phyloP scores from a whole-genome alignment of 2,113 vertebrate genomes.

The Cyanistes caeruleus region DNA sequence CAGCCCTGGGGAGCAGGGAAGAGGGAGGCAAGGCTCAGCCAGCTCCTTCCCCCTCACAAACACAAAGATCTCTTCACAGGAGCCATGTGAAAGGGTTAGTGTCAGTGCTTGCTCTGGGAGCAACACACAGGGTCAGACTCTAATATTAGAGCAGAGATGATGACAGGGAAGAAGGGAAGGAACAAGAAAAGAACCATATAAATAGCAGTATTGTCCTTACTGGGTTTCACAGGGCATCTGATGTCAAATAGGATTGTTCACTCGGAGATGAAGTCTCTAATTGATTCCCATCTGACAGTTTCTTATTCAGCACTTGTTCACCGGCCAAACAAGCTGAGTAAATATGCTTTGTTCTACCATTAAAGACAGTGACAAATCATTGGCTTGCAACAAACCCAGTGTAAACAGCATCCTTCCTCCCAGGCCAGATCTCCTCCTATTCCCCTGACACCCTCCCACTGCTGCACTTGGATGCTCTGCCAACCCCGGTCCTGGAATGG shows the following conservation, averaged over 20 bases:
- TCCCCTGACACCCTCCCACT: not conserved
- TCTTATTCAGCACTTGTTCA: constrained; percentile 50
- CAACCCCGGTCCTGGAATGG: rapidly evolving
- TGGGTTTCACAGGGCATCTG: not conserved
- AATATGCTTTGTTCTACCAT: constrained; percentile 30
- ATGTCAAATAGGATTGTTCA: not conserved
- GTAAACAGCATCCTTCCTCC: constrained; percentile 1
- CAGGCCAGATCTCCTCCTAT: not conserved
- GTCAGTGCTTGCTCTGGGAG: not conserved
- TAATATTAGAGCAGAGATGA: not conserved
- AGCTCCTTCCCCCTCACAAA: not conserved
- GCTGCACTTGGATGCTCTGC: not conserved
- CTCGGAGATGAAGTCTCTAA: constrained; percentile 30
- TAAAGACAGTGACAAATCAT: not conserved
- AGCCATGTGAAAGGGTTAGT: not conserved
- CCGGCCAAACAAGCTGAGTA: constrained; percentile 40
- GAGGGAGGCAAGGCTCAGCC: not conserved
- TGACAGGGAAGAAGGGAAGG: not conserved
- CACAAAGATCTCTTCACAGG: constrained; percentile 1
- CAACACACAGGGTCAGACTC: not conserved
- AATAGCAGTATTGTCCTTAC: constrained; percentile 42
- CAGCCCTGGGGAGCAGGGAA: rapidly evolving
- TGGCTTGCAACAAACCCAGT: not conserved
- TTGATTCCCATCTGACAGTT: constrained; percentile 51
- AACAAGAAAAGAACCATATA: not conserved